Base-by-base conservation (phyloP, 2,888 invertebrate species). In the Volucella bombylans region DNA sequence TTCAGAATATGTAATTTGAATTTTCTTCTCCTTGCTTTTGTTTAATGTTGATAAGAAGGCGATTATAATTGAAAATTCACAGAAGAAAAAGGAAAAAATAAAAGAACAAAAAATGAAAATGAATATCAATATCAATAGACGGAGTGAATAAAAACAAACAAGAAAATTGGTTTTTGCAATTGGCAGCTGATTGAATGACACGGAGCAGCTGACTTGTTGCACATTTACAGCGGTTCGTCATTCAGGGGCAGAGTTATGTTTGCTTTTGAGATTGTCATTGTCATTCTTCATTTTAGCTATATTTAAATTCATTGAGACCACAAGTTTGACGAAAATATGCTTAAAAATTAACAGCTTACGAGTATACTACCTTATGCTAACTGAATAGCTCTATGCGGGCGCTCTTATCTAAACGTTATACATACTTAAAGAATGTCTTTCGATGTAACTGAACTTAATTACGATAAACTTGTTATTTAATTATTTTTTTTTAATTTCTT, bases 31-130 rank as follows among this genome's bases (percentile, higher is more conserved):
- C 11, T 45, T 12, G 14, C 31, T 50, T 41, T 23, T 41, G 43
- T 68, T 14, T 15, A 69, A 47, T 23, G 49, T 68, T 83, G 82
- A 83, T 83, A 83, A 79, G 79, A 78, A 39, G 39, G 47, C 15
- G 69, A 57, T 79, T 23, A 52, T 64, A 39, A 73, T 62, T 67
- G 73, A 54, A 45, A 72, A 62, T 61, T 61, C 45, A 72, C 47
- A 62, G 62, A 68, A 52, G 64, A 57, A 78, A 18, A 77, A 41
- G 45, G 15, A 71, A 68, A 45, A 62, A 61, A 43, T 14, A 55
- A 64, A 71, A 43, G 12, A 49, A 49, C 69, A 71, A 71, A 55
- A 69, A 78, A 71, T 71, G 64, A 74, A 49, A 71, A 59, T 61
- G n/a, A 47, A 39, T 38, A 73, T 57, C 74, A 47, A 39, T 38